phyloP scores from a whole-genome alignment of 1,140 invertebrate species.

The Heliconius nattereri region DNA sequence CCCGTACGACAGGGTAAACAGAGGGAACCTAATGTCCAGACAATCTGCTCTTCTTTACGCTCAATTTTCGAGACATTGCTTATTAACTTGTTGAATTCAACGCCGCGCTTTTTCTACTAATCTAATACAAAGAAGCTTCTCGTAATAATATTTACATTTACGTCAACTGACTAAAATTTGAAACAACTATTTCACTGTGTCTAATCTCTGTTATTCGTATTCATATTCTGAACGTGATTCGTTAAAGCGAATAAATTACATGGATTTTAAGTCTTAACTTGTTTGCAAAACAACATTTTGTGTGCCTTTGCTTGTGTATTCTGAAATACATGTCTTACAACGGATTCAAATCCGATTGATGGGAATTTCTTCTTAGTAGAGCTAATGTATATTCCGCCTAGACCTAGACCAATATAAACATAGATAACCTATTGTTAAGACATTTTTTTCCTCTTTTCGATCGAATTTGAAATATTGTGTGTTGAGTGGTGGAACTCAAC shows the following conservation, averaged over 20 bases:
- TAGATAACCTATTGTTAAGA: neutral
- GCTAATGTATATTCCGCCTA: too few species aligned
- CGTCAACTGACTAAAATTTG: neutral
- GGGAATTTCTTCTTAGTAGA: neutral
- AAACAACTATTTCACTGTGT: neutral
- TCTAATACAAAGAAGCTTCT: too few species aligned
- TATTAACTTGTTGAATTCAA: too few species aligned
- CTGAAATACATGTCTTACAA: too few species aligned
- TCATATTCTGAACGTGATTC: neutral
- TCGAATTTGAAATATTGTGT: too few species aligned
- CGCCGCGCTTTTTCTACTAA: neutral
- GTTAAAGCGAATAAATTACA: slow-evolving; percentile 11
- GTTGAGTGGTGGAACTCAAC: too few species aligned
- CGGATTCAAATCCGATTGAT: too few species aligned
- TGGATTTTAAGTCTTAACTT: neutral
- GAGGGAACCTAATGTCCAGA: neutral
- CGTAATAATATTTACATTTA: neutral
- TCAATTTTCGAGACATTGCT: too few species aligned
- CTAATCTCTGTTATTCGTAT: neutral
- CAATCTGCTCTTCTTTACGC: too few species aligned
- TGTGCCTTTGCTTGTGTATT: too few species aligned
- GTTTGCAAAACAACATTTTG: slow-evolving; percentile 10
- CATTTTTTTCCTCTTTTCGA: neutral
- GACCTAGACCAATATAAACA: too few species aligned
- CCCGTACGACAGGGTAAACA: neutral